A percentile compares a stretch with the other conserved stretches of the same genome.
Conservation (phyloP, 2,797 vertebrate genomes). For the Peromyscus attwateri region DNA sequence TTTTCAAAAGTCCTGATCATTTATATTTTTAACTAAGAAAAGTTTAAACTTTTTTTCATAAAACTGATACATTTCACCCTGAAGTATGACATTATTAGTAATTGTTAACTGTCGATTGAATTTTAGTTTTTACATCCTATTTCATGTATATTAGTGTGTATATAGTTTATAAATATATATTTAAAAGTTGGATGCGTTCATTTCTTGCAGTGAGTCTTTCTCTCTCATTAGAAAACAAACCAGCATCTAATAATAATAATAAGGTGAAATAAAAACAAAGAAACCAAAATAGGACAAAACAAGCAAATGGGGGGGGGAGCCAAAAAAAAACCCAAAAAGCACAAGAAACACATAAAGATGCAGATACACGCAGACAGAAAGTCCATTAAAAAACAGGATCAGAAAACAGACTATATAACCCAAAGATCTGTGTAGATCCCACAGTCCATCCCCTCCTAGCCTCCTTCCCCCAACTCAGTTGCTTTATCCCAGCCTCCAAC, state of each 20-base stretch:
- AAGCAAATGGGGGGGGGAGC: background rate
- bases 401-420: background rate
- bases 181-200: background rate
- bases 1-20: background rate
- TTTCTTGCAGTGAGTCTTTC: background rate
- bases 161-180: background rate
- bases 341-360: background rate
- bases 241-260: background rate
- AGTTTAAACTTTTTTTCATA: background rate
- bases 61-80: background rate
- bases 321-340: background rate
- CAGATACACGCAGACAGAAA: background rate
- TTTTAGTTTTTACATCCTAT: background rate
- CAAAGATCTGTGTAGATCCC: background rate
- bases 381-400: background rate
- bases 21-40: constrained; percentile 8
- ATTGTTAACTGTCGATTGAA: background rate
- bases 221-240: background rate
- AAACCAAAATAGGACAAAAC: background rate
- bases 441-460: background rate
- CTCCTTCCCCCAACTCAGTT: background rate
- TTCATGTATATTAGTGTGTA: background rate
- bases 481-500: no score
- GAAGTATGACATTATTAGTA: background rate
- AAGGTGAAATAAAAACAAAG: background rate